Evolutionary conservation across 2,888 invertebrate species (phyloP), one percentile per base, ranked within the genome.

Genomic region (Calameuta idolon): DNA sequence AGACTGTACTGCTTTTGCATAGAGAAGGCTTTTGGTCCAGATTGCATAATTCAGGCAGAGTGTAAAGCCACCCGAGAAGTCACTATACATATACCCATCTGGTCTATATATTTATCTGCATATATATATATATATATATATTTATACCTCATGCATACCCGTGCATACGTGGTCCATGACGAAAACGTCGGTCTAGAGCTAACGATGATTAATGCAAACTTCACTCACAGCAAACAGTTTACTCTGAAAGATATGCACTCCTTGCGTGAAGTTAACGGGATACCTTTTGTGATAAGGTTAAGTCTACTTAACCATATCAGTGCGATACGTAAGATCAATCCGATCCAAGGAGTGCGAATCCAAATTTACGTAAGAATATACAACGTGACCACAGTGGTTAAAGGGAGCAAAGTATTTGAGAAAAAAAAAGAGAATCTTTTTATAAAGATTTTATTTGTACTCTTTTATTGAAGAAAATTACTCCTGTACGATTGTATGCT

Each of bases 141-240:
- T 37, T 37, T 55, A 55, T 23, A 55, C 55, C 23, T 55, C 40
- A 40, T 40, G 15, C 15, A 40, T 40, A 40, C 9, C 23, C 15
- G 15, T 55, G 23, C 9, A 55, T 5, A 55, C 55, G 23, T 55
- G 55, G 55, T 55, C 23, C 55, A 55, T 55, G 74, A 12, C 35
- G 35, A 74, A n/a, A 37, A 34, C 37, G 74, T 12, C n/a, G 37
- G 5, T 11, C 34, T 73, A 69, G 12, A 37, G 77, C 79, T 83
- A 83, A 83, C 80, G 80, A 81, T 77, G 78, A 33, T 79, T 77
- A 75, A 79, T 79, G 76, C 73, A 79, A 75, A 73, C 79, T 76
- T 73, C 37, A 69, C 33, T 75, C 75, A 76, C 69, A 55, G 75
- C 75, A 78, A 75, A 77, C 77, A 55, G 79, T 55, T 55, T 23